Evolutionary conservation across 2,113 vertebrate species (phyloP).

Genomic region (Actinemys pallida): DNA sequence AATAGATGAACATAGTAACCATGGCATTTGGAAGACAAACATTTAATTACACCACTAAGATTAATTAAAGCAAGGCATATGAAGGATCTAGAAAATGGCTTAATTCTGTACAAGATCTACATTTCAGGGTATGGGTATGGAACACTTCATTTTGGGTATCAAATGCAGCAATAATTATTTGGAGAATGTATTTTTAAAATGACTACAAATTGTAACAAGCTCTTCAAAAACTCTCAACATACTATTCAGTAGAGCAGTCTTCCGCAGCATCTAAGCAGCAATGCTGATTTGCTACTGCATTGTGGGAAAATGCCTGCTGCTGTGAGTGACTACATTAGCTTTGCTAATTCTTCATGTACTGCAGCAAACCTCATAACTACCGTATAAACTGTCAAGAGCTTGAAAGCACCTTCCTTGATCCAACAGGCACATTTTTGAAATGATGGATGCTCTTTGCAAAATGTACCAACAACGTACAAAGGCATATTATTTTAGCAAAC

Average conservation of each 20-base stretch:
- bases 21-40: not conserved
- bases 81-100: not conserved
- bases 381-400: not conserved
- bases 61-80: constrained; percentile 16
- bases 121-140: not conserved
- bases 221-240: not conserved
- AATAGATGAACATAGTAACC: not conserved
- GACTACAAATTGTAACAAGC: not conserved
- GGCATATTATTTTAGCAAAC: rapidly evolving
- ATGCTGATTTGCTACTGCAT: not conserved
- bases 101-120: not conserved
- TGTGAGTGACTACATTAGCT: not conserved
- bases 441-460: not conserved
- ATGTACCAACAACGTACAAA: not conserved
- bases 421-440: not conserved
- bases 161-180: constrained; percentile 7
- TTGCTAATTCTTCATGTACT: not conserved
- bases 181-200: not conserved
- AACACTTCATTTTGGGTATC: not conserved
- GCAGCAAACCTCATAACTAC: not conserved
- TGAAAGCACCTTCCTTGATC: not conserved
- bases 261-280: not conserved
- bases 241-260: not conserved
- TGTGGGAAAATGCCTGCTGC: constrained; percentile 11
- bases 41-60: not conserved